Base-by-base conservation (phyloP, 92 coral and sea anemone genomes). In the Zoanthus sansibaricus region DNA sequence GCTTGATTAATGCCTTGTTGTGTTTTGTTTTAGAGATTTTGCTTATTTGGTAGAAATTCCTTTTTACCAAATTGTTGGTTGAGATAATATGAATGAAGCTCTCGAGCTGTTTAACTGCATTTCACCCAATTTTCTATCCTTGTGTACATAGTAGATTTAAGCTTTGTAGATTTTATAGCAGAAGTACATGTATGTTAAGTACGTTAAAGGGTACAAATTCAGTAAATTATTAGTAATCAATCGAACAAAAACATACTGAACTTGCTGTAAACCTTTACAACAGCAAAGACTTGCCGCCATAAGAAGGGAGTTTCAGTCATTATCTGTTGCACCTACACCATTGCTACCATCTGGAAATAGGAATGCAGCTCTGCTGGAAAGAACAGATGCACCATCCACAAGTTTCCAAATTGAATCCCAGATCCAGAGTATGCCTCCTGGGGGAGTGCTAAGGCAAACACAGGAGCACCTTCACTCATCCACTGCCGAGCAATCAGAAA, bases 401-500 rank as follows among this genome's bases (percentile, higher is more conserved):
- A 69, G 17, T 46, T 69, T 12, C 5, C 74, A 69, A 31, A 3
- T 13, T 12, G 46, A 69, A 69, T 33, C 20, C 3, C 37, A 58
- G 64, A 14, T 15, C 14, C 69, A 69, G 14, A 30, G 46, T 69
- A 2, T 10, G 1, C 6, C 42, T 30, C 46, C n/a, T 69, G 46
- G 6, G 9, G 45, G 31, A 8, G 74, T 21, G 15, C 31, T 6
- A 17, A 68, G 59, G 21, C 72, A 42, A 79, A 20, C 51, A 7
- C 32, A 16, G 18, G 55, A 37, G 18, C 52, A 32, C 11, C 62
- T 68, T 18, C 72, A 25, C 1, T 17, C 20, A 4, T 17, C 46
- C 14, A 46, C 20, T 13, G 58, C 18, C 10, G 85, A 80, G 12
- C 85, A 68, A 44, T 58, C 54, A 45, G 84, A 79, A 7, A 80